Evolutionary conservation across 2,888 invertebrate genomes (phyloP), one percentile per base, ranked within the genome.

Genomic region (Caenorhabditis wallacei): DNA sequence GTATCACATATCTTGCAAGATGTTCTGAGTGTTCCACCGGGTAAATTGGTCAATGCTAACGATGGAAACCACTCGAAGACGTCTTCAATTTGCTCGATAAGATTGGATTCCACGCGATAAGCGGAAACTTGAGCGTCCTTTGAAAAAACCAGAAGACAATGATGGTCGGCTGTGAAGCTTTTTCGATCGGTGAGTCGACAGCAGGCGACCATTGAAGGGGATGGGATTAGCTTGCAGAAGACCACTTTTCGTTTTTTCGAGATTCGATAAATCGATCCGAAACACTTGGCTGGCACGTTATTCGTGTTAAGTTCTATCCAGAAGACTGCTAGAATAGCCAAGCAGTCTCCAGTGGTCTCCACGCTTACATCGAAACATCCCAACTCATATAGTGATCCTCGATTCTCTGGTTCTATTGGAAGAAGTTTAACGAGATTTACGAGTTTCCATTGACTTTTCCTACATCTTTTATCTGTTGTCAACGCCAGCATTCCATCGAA

Each of bases 21-120:
- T 11, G 84, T 64, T 3, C 61, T 57, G n/a, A 84, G 20, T 1
- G 78, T 64, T 20, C 76, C 78, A 11, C 84, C 84, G 11, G 84
- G 80, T 13, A 81, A 48, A 69, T 76, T 80, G 16, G 76, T 76
- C 3, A 80, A 51, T 2, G 80, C 80, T n/a, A 84, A 20, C 1
- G 80, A 80, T 13, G 84, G 84, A 43, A 84, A 84, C 80, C 71
- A 72, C 11, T 84, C 81, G 54, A 81, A 84, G 10, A 81, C 76
- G 35, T 84, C 84, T 18, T 75, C 80, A 22, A 82, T 82, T 46
- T 53, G 11, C 22, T 75, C 59, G 26, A 80, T 80, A 1, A 16
- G 35, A 0, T 24, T 80, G 5, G 79, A 56, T 35, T 80, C 80
- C 1, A 83, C 83, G 10, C 59, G 54, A 66, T 78, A 82, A 0